These are phyloP conservation scores for Plagiodera versicolora DNA, from an alignment of 2,888 invertebrate species.

Conservation along the genomic window DNA sequence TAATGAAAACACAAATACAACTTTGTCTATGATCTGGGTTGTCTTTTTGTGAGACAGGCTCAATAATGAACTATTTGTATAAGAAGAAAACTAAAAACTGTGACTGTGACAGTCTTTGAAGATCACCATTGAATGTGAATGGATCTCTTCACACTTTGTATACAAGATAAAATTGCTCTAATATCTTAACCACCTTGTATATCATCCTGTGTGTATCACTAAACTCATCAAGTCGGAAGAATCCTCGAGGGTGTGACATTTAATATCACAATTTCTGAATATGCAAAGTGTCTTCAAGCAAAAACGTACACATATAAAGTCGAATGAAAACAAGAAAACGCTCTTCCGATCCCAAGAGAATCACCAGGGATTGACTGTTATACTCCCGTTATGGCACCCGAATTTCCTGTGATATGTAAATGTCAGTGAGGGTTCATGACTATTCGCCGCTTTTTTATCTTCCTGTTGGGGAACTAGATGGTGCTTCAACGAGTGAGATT, in stretches of 20 bases:
- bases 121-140: too few relatives aligned
- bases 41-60: too few relatives aligned
- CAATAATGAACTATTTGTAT: too few relatives aligned
- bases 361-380: slow-evolving; percentile 33
- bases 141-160: too few relatives aligned
- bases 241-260: slow-evolving; percentile 16
- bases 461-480: slow-evolving; percentile 6
- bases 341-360: slow-evolving; percentile 33
- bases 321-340: slow-evolving; percentile 29
- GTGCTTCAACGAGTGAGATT: not conserved
- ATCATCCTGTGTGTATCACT: too few relatives aligned
- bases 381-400: slow-evolving; percentile 26
- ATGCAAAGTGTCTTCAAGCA: slow-evolving; percentile 14
- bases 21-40: too few relatives aligned
- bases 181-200: too few relatives aligned
- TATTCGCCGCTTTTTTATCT: slow-evolving; percentile 13
- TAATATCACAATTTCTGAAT: slow-evolving; percentile 14
- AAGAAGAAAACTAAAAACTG: too few relatives aligned
- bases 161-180: too few relatives aligned
- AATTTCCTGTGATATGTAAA: slow-evolving; percentile 13
- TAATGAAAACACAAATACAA: too few relatives aligned
- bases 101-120: too few relatives aligned
- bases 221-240: slow-evolving; percentile 8
- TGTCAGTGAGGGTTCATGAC: slow-evolving; percentile 12
- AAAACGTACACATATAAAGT: slow-evolving; percentile 12